Percentiles rank a stretch among this genome's conserved stretches.
Evolutionary conservation across 2,113 vertebrate species (phyloP).

Genomic region (Dromaius novaehollandiae): DNA sequence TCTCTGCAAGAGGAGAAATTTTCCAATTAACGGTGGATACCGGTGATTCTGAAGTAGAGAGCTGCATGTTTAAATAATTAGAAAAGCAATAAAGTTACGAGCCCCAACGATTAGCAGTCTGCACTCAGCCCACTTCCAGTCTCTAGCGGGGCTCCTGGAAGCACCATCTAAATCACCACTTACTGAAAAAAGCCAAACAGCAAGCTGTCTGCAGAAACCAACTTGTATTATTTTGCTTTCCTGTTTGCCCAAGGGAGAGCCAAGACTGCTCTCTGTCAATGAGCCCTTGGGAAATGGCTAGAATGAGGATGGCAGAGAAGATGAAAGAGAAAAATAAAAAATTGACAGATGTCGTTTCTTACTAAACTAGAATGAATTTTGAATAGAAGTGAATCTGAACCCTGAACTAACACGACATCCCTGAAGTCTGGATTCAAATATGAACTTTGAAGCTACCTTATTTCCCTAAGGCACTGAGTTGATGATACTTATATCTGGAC

Average conservation of each 20-base stretch:
- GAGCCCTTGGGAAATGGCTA: not conserved
- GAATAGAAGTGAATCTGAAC: not conserved
- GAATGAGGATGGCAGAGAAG: not conserved
- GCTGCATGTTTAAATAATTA: not conserved
- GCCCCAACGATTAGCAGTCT: rapidly evolving
- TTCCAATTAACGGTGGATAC: not conserved
- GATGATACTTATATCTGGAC: not conserved
- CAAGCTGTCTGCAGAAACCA: not conserved
- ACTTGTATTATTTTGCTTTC: not conserved
- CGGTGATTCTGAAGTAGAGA: not conserved
- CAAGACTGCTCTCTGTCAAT: not conserved
- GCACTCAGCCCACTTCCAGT: not conserved
- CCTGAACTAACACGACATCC: not conserved
- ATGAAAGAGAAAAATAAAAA: not conserved
- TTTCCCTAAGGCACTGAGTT: not conserved
- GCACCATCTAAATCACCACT: rapidly evolving
- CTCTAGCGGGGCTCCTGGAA: not conserved
- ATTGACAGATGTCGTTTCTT: not conserved
- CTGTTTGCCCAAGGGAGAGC: rapidly evolving
- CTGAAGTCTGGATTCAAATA: not conserved
- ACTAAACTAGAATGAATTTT: not conserved
- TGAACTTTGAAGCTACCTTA: not conserved
- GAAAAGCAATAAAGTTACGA: not conserved
- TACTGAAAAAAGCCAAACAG: not conserved
- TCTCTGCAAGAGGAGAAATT: not conserved